Base-by-base conservation (phyloP, 2,797 vertebrate genomes). In the Fundulus diaphanus region DNA sequence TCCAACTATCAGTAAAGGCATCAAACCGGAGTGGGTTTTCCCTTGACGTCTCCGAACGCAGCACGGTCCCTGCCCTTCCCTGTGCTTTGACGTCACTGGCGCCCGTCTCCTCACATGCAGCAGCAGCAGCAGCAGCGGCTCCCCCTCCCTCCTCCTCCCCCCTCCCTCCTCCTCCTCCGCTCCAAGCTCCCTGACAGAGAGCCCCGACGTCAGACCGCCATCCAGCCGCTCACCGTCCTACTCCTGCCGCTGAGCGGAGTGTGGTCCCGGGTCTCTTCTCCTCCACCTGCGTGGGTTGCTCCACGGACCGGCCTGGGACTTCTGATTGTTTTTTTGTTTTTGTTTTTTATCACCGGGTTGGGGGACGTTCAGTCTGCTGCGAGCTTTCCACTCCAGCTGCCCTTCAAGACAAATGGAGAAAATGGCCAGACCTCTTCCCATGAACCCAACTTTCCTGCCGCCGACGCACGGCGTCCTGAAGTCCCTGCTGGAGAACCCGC, bases 381-480 rank as follows among this genome's bases (percentile, higher is more conserved):
- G 72, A 87, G 83, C 76, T 77, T 77, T 70, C 7, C 75, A 87
- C 80, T 82, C 83, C 75, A 61, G 8, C 71, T 85, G 74, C 70
- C 79, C 77, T 74, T 80, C 44, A 70, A 82, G 81, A 83, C 75
- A 61, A 52, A 94, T 93, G 94, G 93, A 96, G 92, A 96, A 96
- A 92, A 99, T 99, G 97, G 95, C 97, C 90, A 96, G 97, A 95
- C 96, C 96, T 91, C 93, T 97, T 78, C 87, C 96, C 52, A 77
- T 97, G 75, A 97, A 96, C 85, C 91, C 96, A 88, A 93, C 96
- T 92, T 99, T 97, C 93, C 93, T 97, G 90, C 97, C 97, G 89
- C 97, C 97, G 90, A 96, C 96, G 44, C 97, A 99, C 88, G 97
- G 98, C 80, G 98, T 99, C 44, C 96, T 99, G 75, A 99, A 99